Conservation (phyloP, 2,888 invertebrate species). For the Lypha dubia region DNA sequence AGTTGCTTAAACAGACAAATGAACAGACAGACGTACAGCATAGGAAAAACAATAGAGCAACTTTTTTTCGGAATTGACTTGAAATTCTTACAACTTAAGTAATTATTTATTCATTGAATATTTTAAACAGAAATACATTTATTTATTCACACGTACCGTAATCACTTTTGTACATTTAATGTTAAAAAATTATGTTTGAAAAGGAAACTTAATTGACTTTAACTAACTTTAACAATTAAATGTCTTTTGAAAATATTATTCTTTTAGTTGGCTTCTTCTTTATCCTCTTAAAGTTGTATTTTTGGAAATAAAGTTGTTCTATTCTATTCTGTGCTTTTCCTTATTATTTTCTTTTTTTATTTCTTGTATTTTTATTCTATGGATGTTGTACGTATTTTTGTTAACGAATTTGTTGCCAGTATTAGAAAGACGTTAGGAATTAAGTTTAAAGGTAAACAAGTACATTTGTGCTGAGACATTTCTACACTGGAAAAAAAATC, state of each 20-base stretch:
- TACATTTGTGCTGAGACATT: background rate
- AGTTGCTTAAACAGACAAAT: too few relatives aligned
- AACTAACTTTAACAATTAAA: slow-evolving; percentile 57
- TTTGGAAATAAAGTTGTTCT: slow-evolving; percentile 31
- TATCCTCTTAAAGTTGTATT: slow-evolving; percentile 26
- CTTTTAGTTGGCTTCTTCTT: slow-evolving; percentile 26
- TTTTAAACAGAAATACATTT: background rate
- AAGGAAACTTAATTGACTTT: slow-evolving; percentile 40
- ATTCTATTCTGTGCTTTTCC: background rate
- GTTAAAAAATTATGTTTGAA: background rate
- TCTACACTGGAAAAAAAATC: background rate
- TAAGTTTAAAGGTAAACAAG: slow-evolving; percentile 42
- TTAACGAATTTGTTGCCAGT: slow-evolving; percentile 51
- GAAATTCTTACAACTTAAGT: too few relatives aligned
- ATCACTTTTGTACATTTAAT: slow-evolving; percentile 8
- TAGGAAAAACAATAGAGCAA: too few relatives aligned
- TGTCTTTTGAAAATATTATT: slow-evolving; percentile 27
- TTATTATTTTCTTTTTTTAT: background rate
- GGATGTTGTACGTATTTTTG: slow-evolving; percentile 8
- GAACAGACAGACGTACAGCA: too few relatives aligned
- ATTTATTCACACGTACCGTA: background rate
- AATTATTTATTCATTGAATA: slow-evolving; percentile 6
- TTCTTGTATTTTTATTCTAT: background rate
- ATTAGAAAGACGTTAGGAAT: slow-evolving; percentile 18
- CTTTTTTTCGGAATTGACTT: too few relatives aligned